Base-by-base conservation (phyloP, 2,113 vertebrate genomes). In the Synchiropus splendidus region DNA sequence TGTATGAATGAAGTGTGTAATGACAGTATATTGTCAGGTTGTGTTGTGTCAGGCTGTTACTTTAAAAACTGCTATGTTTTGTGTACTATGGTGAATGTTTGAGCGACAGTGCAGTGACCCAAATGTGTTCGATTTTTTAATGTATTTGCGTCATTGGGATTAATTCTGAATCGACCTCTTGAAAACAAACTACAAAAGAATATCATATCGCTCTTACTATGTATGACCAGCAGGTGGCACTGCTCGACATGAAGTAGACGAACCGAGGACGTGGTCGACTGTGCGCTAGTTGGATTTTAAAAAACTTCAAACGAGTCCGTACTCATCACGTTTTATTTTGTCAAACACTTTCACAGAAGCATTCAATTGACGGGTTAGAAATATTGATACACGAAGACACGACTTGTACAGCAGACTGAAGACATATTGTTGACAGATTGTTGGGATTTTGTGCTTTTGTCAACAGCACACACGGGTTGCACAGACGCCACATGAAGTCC, bases 311-410 rank as follows among this genome's bases (percentile, higher is more conserved):
- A 45, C 12, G 10, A 14, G 17, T 11, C 6, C 1, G 12, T 27
- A 12, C 6, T 15, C 16, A 36, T 2, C 27, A 5, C 31, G 42
- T 64, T 75, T 68, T 63, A 67, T 67, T 78, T 49, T 52, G 41
- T 52, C 45, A 52, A 60, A 67, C 36, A 54, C 58, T 38, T 35
- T 54, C 33, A 67, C 45, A 16, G 39, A 67, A 58, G 51, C 64
- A 65, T 76, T 66, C 54, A 50, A 51, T 69, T 73, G 38, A 73
- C 74, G 74, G 31, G 35, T 58, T 54, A 64, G 40, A 65, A 70
- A 59, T 48, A n/a, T 16, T 59, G 10, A 59, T 69, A 52, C 53
- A 46, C 15, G 53, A 54, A 48, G 30, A 58, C 12, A 44, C 44
- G 37, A 59, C 45, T 30, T 61, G 47, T 42, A 69, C 51, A 18